Evolutionary conservation across 2,888 invertebrate genomes (phyloP), one percentile per base, ranked within the genome.

Genomic region (Elmis aenea): DNA sequence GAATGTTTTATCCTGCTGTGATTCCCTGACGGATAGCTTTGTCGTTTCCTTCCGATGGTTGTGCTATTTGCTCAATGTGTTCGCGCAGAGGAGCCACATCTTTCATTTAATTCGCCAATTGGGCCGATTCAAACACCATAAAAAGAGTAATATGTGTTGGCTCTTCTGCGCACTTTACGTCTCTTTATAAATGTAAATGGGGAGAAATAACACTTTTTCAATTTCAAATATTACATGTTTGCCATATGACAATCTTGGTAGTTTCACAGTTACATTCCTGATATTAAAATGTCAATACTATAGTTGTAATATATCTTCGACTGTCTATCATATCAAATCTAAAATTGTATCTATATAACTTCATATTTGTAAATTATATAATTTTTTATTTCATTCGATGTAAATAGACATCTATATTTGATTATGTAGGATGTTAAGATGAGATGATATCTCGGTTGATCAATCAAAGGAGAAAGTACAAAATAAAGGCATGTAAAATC

Each of bases 11-110:
- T 54, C 54, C 54, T 55, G 51, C 59, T 60, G 58, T 61, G 61
- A 59, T 59, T 59, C 49, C 56, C 52, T 55, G 45, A 57, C 50
- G 57, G 57, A 56, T 55, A 55, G 54, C 52, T 55, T 57, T 54
- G 47, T 49, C 54, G 47, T 60, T 54, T 58, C 55, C 55, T 54
- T 59, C 57, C 57, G 52, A 61, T 61, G 63, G 64, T 64, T 64
- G 64, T 64, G 62, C 58, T 55, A 58, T 55, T 64, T 65, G 51
- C 54, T 54, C 51, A 54, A 54, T 48, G 44, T 46, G 38, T 46
- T 44, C 31, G 41, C 40, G 38, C 33, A 44, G 38, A 40, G 36
- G 37, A 13, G 13, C 26, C 18, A 18, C 18, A 8, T 18, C 18
- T 18, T n/a, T n/a, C n/a, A n/a, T n/a, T n/a, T n/a, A n/a, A n/a